phyloP scores from a whole-genome alignment of 2,888 invertebrate species.

The Drosophila recens region DNA sequence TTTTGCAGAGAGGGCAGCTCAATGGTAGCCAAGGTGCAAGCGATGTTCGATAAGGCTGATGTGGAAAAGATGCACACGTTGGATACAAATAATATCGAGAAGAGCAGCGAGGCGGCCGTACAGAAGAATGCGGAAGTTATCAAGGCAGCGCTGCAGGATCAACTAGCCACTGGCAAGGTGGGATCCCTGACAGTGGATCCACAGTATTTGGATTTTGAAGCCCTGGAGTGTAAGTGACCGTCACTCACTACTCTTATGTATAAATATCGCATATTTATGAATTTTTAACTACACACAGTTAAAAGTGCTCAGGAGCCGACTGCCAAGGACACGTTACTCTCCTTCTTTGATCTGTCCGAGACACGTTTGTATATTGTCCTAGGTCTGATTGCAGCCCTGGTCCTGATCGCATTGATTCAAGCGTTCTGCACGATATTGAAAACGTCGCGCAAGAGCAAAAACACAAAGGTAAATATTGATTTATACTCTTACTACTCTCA shows the following conservation, averaged over 20 bases:
- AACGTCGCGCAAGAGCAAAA: constrained; percentile 87
- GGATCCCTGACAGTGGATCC: constrained; percentile 94
- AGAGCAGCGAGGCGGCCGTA: constrained; percentile 57
- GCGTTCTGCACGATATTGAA: constrained; percentile 93
- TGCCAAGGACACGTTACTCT: constrained; percentile 83
- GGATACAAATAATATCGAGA: constrained; percentile 66
- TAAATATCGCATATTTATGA: background rate
- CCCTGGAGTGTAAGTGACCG: constrained; percentile 88
- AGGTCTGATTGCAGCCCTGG: constrained; percentile 92
- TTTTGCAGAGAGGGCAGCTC: constrained; percentile 87
- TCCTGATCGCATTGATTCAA: constrained; percentile 92
- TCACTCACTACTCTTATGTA: no score
- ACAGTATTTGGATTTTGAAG: constrained; percentile 90
- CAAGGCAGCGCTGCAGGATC: constrained; percentile 89
- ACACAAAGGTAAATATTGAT: constrained; percentile 88
- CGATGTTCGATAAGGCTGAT: constrained; percentile 90
- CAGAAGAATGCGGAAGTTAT: constrained; percentile 80
- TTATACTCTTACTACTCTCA: background rate
- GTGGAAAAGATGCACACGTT: constrained; percentile 87
- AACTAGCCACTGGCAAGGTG: constrained; percentile 90
- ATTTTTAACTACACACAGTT: constrained; percentile 53
- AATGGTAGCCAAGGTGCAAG: constrained; percentile 91
- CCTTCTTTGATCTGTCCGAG: constrained; percentile 89
- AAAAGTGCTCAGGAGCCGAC: constrained; percentile 68
- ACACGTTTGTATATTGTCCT: constrained; percentile 93